These are phyloP conservation scores for Bettongia penicillata DNA, from an alignment of 2,113 vertebrate species.

Conservation along the genomic window DNA sequence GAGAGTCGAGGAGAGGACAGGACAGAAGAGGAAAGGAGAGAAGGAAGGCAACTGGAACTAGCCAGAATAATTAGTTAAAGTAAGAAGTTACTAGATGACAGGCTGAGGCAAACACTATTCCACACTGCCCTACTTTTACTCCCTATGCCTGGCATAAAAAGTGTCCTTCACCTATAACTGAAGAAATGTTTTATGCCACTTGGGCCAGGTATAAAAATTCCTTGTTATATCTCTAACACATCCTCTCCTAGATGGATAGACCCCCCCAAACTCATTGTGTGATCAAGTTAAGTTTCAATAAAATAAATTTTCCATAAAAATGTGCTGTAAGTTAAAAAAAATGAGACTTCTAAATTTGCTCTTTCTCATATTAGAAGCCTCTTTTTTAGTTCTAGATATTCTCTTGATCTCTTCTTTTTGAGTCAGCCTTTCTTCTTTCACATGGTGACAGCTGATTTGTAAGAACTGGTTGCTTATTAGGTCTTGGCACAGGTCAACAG, in stretches of 20 bases:
- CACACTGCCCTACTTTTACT: neutral
- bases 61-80: neutral
- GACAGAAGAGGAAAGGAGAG: no score
- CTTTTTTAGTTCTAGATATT: accelerated
- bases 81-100: neutral
- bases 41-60: no score
- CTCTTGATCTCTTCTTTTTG: neutral
- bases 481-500: neutral
- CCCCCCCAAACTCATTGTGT: neutral
- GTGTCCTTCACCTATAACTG: neutral
- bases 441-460: neutral
- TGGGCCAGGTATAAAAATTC: neutral
- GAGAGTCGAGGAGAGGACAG: no score
- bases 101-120: neutral
- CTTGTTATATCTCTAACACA: neutral
- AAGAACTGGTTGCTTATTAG: neutral
- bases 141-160: neutral
- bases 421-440: neutral
- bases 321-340: neutral
- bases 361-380: neutral
- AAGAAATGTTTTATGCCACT: neutral
- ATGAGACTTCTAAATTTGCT: neutral
- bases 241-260: neutral
- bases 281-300: neutral
- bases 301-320: neutral